These are phyloP conservation scores for Caenorhabditis sp. DNA, from an alignment of 2,888 invertebrate genomes.

Conservation along the genomic window DNA sequence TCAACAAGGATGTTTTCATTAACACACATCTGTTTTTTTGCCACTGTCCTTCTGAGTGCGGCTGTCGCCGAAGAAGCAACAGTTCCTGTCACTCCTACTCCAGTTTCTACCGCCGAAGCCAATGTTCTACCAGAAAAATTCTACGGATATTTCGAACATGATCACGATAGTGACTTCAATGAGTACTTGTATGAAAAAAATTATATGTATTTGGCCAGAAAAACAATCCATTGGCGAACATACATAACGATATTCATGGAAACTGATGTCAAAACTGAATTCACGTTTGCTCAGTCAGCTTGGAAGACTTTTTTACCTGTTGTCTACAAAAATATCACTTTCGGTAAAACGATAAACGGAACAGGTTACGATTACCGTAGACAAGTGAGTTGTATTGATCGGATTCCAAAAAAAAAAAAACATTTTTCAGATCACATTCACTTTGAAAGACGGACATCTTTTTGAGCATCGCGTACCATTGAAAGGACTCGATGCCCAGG, in stretches of 20 bases:
- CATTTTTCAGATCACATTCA: conserved; percentile 69
- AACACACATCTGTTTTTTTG: conserved; percentile 22
- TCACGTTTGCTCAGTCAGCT: conserved; percentile 59
- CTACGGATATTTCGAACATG: conserved; percentile 59
- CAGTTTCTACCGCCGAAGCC: conserved; percentile 22
- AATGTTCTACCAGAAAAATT: conserved; percentile 55
- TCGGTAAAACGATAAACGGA: conserved; percentile 63
- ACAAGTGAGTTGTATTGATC: conserved; percentile 44
- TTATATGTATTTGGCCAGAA: conserved; percentile 62
- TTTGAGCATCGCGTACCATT: conserved; percentile 67
- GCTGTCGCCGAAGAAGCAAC: too few relatives aligned
- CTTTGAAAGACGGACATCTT: conserved; percentile 50
- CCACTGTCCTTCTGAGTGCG: conserved; percentile 13
- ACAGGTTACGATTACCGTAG: conserved; percentile 65
- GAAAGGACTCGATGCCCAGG: conserved; percentile 61
- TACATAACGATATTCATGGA: conserved; percentile 61
- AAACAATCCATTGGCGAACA: conserved; percentile 55
- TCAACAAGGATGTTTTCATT: neutral
- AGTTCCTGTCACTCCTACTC: neutral
- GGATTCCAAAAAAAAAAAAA: neutral
- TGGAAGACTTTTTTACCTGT: conserved; percentile 67
- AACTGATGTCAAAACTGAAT: conserved; percentile 21
- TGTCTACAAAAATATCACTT: conserved; percentile 59
- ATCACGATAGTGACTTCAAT: conserved; percentile 62
- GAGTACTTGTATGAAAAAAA: conserved; percentile 61